These are phyloP conservation scores for Allophyes oxyacanthae DNA, from an alignment of 2,888 invertebrate species.

Conservation along the genomic window DNA sequence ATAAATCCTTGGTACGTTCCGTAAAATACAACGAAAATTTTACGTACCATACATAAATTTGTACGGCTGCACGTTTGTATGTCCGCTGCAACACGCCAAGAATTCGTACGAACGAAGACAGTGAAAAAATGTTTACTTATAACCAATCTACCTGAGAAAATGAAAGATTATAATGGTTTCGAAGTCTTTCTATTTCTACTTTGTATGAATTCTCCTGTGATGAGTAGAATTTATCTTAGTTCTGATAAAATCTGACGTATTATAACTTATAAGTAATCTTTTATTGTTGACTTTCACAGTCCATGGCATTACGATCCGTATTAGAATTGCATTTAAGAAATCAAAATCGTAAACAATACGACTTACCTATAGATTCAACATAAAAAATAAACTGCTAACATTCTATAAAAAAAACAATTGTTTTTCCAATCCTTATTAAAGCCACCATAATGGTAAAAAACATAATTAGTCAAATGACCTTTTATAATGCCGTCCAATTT, in stretches of 20 bases:
- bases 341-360: too few species aligned
- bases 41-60: slow-evolving; percentile 62
- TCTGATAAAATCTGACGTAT: not conserved
- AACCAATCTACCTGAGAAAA: slow-evolving; percentile 39
- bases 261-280: too few species aligned
- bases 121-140: slow-evolving; percentile 42
- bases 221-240: not conserved
- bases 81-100: slow-evolving; percentile 56
- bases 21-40: slow-evolving; percentile 60
- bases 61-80: slow-evolving; percentile 28
- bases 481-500: slow-evolving; percentile 38
- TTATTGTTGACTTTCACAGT: too few species aligned
- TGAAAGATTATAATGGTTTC: slow-evolving; percentile 1
- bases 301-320: too few species aligned
- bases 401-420: too few species aligned
- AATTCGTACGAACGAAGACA: slow-evolving; percentile 51
- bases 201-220: not conserved
- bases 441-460: slow-evolving; percentile 5
- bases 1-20: slow-evolving; percentile 61
- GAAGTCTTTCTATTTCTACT: not conserved
- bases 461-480: slow-evolving; percentile 26
- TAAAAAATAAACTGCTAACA: too few species aligned
- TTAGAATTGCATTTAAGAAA: not conserved
- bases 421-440: not conserved
- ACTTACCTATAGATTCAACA: too few species aligned